Conservation (phyloP, 2,113 vertebrate species). For the Mus spicilegus region DNA sequence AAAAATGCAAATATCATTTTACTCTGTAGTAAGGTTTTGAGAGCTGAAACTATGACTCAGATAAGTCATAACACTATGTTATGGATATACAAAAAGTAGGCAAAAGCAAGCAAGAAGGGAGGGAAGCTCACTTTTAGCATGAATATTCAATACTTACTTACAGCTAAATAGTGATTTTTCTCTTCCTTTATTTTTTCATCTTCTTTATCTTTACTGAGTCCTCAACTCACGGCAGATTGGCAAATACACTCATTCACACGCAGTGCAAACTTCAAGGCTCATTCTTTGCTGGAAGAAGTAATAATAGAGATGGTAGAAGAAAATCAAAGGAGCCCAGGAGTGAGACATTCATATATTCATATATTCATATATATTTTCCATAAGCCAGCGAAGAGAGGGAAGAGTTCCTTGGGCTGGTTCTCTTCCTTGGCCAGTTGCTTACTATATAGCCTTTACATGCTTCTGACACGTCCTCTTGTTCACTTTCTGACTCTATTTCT, state of each 20-base stretch:
- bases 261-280: neutral
- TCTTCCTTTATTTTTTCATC: neutral
- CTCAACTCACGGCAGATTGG: neutral
- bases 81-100: neutral
- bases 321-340: neutral
- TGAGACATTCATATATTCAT: neutral
- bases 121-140: neutral
- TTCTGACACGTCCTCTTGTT: neutral
- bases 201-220: neutral
- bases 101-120: neutral
- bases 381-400: neutral
- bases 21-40: neutral
- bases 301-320: neutral
- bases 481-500: constrained; percentile 17
- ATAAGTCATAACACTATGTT: neutral
- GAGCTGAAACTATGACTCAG: neutral
- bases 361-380: neutral
- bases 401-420: neutral
- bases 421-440: neutral
- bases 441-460: neutral
- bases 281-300: neutral
- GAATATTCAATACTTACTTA: neutral
- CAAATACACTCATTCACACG: neutral
- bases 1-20: neutral
- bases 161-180: neutral